Percentiles rank a stretch among this genome's conserved stretches.
Conservation (phyloP, 2,888 invertebrate genomes). For the Cantharis lateralis region DNA sequence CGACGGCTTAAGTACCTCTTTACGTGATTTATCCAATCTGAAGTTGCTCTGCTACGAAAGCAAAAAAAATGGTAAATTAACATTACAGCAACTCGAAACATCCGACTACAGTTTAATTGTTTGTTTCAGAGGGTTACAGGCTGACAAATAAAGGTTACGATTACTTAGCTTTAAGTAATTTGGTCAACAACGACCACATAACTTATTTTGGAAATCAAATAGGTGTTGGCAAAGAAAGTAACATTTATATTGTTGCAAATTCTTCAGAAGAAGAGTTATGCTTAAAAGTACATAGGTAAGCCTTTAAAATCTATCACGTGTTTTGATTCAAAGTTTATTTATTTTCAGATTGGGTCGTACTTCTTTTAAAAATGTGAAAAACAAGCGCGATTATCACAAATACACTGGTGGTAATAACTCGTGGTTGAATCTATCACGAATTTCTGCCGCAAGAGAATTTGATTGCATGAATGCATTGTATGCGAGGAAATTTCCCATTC, state of each 20-base stretch:
- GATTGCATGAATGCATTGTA: conserved; percentile 95
- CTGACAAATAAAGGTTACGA: conserved; percentile 96
- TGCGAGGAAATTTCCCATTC: conserved; percentile 91
- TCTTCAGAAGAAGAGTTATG: conserved; percentile 80
- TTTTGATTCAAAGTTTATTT: background rate
- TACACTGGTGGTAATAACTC: conserved; percentile 80
- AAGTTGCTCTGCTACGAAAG: conserved; percentile 90
- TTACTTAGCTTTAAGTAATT: conserved; percentile 89
- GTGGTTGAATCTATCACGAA: conserved; percentile 95
- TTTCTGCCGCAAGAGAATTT: conserved; percentile 97
- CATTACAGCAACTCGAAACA: background rate
- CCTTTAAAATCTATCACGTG: background rate
- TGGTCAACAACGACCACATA: conserved; percentile 78
- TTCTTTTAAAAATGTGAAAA: conserved; percentile 94
- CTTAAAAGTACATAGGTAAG: conserved; percentile 84
- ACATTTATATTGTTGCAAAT: conserved; percentile 89
- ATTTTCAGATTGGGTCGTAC: conserved; percentile 82
- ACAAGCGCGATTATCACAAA: conserved; percentile 96
- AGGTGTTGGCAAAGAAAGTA: conserved; percentile 98
- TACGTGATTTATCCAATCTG: conserved; percentile 89
- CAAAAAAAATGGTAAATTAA: conserved; percentile 83
- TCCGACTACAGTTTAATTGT: background rate
- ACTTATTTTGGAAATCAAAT: conserved; percentile 96
- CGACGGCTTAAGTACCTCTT: conserved; percentile 91
- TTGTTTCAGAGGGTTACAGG: conserved; percentile 90